Evolutionary conservation across 2,888 invertebrate genomes (phyloP), one percentile per base, ranked within the genome.

Genomic region (Agrochola lychnidis): DNA sequence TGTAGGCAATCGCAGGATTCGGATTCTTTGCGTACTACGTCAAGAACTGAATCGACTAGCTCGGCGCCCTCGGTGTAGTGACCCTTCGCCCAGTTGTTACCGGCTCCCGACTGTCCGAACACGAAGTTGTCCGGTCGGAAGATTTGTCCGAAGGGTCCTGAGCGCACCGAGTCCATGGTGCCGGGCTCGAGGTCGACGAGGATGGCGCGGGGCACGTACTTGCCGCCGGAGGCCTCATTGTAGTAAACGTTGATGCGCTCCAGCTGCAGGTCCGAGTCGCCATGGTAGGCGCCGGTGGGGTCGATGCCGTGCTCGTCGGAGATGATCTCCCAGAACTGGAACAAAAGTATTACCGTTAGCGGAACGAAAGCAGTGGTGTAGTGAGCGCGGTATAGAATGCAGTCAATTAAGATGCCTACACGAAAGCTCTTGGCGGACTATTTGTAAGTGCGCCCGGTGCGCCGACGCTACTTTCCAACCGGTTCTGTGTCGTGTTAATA

Each of bases 61-160:
- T 97, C 98, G 87, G 97, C 99, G 70, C 99, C 99, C 94, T 99
- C 99, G 78, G 99, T 99, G 97, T 99, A 99, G 92, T 99, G 99
- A 78, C 99, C 99, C 96, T 98, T 98, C 51, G 98, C 98, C 98
- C 98, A 98, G 96, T 98, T 98, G 96, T 98, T 98, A 77, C 98
- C 98, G 82, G 98, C 98, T 14, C 98, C 98, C 19, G 98, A 98
- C 93, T 98, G 98, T 69, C 99, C 99, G 94, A 99, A 99, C 45
- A 99, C 98, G 94, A 99, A 99, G 97, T 99, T 99, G 96, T 99
- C 99, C 30, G 99, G 99, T 83, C 99, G 97, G 97, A 99, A 99
- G 91, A 99, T 98, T 94, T 99, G 99, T 94, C 97, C 99, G 95
- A 99, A 99, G 22, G 99, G 98, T 78, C 99, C 99, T 0, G 99